Evolutionary conservation across 2,113 vertebrate genomes (phyloP), one percentile per base, ranked within the genome.

Genomic region (Harpagus bidentatus): DNA sequence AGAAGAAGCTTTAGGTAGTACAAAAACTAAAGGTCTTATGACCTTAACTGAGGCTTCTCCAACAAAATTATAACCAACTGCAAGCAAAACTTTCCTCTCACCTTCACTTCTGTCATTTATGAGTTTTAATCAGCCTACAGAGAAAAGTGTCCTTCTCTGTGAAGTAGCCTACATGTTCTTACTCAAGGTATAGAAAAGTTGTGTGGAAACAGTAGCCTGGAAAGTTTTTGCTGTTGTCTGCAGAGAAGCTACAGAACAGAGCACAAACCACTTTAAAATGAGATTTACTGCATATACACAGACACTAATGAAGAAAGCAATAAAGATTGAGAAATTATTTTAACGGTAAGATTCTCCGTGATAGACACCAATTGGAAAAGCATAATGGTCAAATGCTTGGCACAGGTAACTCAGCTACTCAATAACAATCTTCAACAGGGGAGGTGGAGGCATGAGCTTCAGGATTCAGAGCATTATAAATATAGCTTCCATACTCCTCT

Each of bases 111-210:
- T 81, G 22, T 93, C 21, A 90, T 63, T 83, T 83, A 10, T 79
- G 79, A 95, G 42, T 47, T 81, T 96, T 96, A 96, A 93, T 92
- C 66, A 74, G 21, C 59, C 55, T 47, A 80, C 69, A 93, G 50
- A 92, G 34, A 79, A 96, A 94, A 88, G 7, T 59, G 22, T 58
- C 47, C 84, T 97, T 96, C 76, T 86, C 20, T 94, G 32, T 18
- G 50, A 42, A 96, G 88, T 88, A 55, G 76, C 26, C 53, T 80
- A 82, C 8, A 53, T 55, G 42, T 76, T 59, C 56, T 88, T 95
- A 43, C 12, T 65, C 18, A 61, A 65, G 9, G 4, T 95, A 81
- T 65, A 59, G 4, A 91, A 90, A 61, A 87, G 48, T 45, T 90
- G 17, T 47, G 59, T 72, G 29, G 45, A 91, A 92, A n/a, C 3